Evolutionary conservation across 2,888 invertebrate genomes (phyloP).

Genomic region (Drosophila picticornis): DNA sequence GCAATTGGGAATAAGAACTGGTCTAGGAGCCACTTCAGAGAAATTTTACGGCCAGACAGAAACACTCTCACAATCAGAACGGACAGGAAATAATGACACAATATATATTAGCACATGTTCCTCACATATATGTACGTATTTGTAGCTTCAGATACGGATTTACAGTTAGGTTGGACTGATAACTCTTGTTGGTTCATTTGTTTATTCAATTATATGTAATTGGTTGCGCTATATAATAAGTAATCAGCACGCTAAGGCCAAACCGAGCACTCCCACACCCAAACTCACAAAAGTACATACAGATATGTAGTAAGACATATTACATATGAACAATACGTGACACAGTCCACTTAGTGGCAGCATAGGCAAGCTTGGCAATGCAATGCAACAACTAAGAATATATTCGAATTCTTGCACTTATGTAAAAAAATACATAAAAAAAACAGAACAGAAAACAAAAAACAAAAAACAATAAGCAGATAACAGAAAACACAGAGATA

Average conservation of each 20-base stretch:
- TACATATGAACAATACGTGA: conserved; percentile 39
- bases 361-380: conserved; percentile 16
- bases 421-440: conserved; percentile 13
- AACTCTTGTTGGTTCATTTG: conserved; percentile 24
- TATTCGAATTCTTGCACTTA: conserved; percentile 27
- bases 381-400: conserved; percentile 22
- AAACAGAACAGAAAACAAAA: not conserved
- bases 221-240: conserved; percentile 21
- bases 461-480: not conserved
- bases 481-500: conserved; percentile 24
- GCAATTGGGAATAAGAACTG: not conserved
- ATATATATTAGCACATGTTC: conserved; percentile 19
- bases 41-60: not conserved
- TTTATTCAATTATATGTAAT: not conserved
- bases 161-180: conserved; percentile 4
- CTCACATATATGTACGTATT: not conserved
- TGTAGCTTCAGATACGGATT: not conserved
- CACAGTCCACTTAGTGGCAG: conserved; percentile 42
- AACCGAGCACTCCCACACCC: conserved; percentile 15
- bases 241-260: conserved; percentile 5
- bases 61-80: conserved; percentile 13
- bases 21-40: conserved; percentile 2
- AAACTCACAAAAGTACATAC: not conserved
- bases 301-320: conserved; percentile 3
- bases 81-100: conserved; percentile 30